Evolutionary conservation across 2,797 vertebrate species (phyloP).

Genomic region (Cuniculus paca): DNA sequence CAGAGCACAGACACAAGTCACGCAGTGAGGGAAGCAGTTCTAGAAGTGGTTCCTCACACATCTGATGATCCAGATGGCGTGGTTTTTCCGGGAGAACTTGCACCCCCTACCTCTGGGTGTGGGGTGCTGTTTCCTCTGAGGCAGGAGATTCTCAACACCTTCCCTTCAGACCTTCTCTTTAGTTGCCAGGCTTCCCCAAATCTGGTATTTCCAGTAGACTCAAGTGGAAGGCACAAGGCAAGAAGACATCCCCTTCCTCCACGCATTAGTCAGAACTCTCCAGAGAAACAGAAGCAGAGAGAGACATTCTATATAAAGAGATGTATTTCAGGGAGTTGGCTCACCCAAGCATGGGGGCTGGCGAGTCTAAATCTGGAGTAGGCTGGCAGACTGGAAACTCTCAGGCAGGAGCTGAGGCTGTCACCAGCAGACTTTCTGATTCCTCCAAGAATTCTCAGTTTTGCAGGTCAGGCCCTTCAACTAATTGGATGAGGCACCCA

Average conservation of each 20-base stretch:
- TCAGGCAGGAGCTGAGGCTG: not conserved
- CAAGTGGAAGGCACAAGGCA: not conserved
- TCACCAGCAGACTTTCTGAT: not conserved
- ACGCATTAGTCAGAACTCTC: not conserved
- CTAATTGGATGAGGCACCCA: not conserved
- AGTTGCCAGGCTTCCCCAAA: not conserved
- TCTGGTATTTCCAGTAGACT: not conserved
- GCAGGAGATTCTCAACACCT: not conserved
- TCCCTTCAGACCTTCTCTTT: not conserved
- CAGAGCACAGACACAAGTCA: not conserved
- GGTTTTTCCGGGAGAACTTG: constrained; percentile 24
- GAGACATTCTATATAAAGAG: not conserved
- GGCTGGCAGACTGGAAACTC: not conserved
- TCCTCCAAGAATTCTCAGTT: constrained; percentile 2
- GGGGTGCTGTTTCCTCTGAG: not conserved
- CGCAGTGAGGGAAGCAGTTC: not conserved
- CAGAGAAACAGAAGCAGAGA: not conserved
- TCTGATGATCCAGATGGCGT: not conserved
- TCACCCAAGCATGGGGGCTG: not conserved
- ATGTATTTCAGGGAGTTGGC: constrained; percentile 18
- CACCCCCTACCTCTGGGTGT: not conserved
- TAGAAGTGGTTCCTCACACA: not conserved
- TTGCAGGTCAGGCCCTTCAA: not conserved
- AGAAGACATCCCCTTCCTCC: not conserved
- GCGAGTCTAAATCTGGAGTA: not conserved